Percentiles rank a stretch among this genome's conserved stretches.
These are phyloP conservation scores for Garrulus glandarius DNA, from an alignment of 2,797 vertebrate genomes.

Conservation along the genomic window DNA sequence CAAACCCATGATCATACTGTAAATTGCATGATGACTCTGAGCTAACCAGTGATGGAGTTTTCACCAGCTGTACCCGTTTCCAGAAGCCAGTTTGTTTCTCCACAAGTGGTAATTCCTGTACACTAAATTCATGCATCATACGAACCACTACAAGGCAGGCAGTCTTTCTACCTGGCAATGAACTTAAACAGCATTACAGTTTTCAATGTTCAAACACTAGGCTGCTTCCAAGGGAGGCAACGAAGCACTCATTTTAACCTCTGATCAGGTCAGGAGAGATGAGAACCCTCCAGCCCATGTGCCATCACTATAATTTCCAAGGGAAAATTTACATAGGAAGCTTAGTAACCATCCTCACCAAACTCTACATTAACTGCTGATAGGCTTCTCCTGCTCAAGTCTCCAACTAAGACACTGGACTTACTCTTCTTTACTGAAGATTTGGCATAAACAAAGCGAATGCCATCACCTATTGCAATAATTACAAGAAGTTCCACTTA, in stretches of 20 bases:
- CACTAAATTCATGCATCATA: rapidly evolving
- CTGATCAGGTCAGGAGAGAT: neutral
- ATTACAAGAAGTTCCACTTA: neutral
- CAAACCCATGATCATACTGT: neutral
- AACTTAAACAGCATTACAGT: neutral
- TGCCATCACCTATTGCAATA: neutral
- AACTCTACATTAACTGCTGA: neutral
- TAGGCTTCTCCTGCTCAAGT: neutral
- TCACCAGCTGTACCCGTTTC: neutral
- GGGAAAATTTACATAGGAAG: neutral
- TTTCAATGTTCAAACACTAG: neutral
- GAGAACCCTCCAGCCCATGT: neutral
- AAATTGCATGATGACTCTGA: neutral
- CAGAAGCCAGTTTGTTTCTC: neutral
- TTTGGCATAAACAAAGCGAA: neutral
- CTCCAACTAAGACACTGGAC: neutral
- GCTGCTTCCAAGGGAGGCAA: neutral
- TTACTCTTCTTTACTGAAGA: neutral
- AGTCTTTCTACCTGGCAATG: neutral
- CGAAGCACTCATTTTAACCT: neutral
- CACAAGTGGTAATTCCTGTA: neutral
- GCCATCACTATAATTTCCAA: neutral
- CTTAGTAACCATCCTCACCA: neutral
- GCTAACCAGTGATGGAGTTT: rapidly evolving
- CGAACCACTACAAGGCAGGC: neutral